A percentile compares a stretch with the other conserved stretches of the same genome.
Conservation (phyloP, 2,113 vertebrate species). For the Budorcas taxicolor region DNA sequence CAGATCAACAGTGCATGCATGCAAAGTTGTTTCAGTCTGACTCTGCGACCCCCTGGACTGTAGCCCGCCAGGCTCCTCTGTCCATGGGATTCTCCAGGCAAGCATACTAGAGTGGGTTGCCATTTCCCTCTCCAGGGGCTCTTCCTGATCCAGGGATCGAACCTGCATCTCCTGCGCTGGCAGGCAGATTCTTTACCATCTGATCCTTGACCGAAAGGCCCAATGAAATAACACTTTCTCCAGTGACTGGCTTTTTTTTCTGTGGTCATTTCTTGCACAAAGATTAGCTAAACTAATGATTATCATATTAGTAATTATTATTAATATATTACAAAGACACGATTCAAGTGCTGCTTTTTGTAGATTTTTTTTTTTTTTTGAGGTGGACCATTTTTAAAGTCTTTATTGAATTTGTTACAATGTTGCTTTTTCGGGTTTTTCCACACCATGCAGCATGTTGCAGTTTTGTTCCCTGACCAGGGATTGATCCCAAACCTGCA, state of each 20-base stretch:
- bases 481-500: no score
- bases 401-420: not conserved
- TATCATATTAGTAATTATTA: not conserved
- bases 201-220: not conserved
- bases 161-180: accelerated
- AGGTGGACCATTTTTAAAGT: not conserved
- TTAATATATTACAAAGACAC: not conserved
- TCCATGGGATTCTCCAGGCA: not conserved
- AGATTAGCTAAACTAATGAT: not conserved
- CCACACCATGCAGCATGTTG: not conserved
- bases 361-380: not conserved
- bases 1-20: not conserved
- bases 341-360: not conserved
- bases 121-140: not conserved
- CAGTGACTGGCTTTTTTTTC: not conserved
- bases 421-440: accelerated
- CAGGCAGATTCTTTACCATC: not conserved
- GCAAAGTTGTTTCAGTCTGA: not conserved
- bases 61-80: not conserved
- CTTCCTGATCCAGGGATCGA: not conserved
- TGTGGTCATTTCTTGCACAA: not conserved
- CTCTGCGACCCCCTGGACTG: not conserved
- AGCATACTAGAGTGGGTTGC: not conserved
- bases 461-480: not conserved
- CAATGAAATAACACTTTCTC: not conserved